These are phyloP conservation scores for Tadarida brasiliensis DNA, from an alignment of 2,797 vertebrate genomes.

Conservation along the genomic window DNA sequence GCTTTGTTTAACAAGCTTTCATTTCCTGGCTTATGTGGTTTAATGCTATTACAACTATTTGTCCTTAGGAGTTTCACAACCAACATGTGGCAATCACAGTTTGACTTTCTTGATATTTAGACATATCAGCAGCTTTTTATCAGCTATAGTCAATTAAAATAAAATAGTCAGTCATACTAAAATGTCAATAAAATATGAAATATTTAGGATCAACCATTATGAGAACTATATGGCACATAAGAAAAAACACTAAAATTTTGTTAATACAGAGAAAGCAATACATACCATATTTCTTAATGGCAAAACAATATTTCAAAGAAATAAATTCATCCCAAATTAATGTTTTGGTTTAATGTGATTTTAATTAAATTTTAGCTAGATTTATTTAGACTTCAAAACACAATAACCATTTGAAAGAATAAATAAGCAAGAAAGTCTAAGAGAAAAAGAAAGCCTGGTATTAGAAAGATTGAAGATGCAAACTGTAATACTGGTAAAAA, in stretches of 20 bases:
- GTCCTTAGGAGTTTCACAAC: not conserved
- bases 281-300: not conserved
- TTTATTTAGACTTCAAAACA: slow-evolving; percentile 12
- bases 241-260: not conserved
- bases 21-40: slow-evolving; percentile 58
- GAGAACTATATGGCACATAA: not conserved
- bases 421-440: not conserved
- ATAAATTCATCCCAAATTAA: not conserved
- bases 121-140: not conserved
- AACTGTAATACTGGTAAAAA: not conserved
- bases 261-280: not conserved
- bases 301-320: slow-evolving; percentile 26
- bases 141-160: not conserved
- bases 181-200: not conserved
- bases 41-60: not conserved
- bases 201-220: not conserved
- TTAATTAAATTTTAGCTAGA: not conserved
- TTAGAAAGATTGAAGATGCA: not conserved
- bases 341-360: not conserved
- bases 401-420: not conserved
- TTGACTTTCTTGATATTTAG: not conserved
- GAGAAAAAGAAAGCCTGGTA: not conserved
- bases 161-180: not conserved
- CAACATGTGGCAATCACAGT: not conserved
- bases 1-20: slow-evolving; percentile 61